Evolutionary conservation across 2,113 vertebrate genomes (phyloP).

Genomic region (Bostrychus sinensis): DNA sequence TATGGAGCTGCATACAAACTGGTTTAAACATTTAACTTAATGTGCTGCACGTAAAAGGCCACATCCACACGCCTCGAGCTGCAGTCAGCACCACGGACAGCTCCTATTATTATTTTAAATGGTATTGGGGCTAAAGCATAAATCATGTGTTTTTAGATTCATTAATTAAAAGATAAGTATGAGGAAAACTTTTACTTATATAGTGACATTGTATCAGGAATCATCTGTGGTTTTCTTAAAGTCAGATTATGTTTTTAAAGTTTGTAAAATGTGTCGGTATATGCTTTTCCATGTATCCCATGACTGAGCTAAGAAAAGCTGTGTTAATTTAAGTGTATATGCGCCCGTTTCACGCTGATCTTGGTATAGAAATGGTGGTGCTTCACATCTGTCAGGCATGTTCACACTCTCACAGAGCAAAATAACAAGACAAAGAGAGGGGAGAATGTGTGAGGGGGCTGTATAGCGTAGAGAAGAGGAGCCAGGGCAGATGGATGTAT

Average conservation of each 20-base stretch:
- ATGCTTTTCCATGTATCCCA: not conserved
- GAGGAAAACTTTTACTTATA: no score
- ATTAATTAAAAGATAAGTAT: no score
- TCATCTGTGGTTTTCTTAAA: no score
- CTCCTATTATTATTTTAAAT: no score
- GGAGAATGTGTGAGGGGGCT: not conserved
- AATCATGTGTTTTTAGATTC: no score
- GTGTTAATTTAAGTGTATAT: not conserved
- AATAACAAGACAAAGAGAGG: slow-evolving; percentile 14
- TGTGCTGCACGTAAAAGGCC: no score
- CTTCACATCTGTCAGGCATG: slow-evolving; percentile 45
- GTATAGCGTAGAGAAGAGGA: slow-evolving; percentile 5
- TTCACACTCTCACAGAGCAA: slow-evolving; percentile 16
- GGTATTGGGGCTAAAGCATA: no score
- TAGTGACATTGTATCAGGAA: no score
- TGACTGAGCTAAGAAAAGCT: not conserved
- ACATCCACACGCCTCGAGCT: no score
- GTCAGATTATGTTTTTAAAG: no score
- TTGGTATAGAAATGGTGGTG: not conserved
- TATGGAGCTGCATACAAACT: no score
- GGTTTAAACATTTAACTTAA: no score
- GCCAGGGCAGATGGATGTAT: slow-evolving; percentile 29
- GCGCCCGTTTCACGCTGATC: slow-evolving; percentile 23
- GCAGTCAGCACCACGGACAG: slow-evolving; percentile 4
- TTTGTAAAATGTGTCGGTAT: not conserved